phyloP scores from a whole-genome alignment of 2,888 invertebrate species.

The Macrostomum cliftonense region DNA sequence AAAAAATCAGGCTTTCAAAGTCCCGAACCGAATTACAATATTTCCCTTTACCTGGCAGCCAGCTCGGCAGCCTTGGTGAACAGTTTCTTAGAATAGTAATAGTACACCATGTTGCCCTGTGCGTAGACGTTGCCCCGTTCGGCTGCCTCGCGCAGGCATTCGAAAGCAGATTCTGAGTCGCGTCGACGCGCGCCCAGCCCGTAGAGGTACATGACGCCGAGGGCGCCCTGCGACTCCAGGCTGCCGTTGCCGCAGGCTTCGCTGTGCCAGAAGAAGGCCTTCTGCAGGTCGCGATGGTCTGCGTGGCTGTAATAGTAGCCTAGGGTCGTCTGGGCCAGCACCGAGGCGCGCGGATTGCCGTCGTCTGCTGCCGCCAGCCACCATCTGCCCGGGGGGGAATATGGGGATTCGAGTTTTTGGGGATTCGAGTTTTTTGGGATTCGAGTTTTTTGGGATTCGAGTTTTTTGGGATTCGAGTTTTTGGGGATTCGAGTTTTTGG shows the following conservation, averaged over 20 bases:
- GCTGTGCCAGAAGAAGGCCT: slow-evolving; percentile 36
- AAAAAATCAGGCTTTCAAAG: no score
- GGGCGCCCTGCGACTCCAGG: slow-evolving; percentile 36
- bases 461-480: no score
- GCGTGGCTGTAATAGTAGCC: slow-evolving; percentile 32
- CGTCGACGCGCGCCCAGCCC: slow-evolving; percentile 25
- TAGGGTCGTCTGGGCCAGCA: slow-evolving; percentile 31
- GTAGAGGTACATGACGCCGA: slow-evolving; percentile 35
- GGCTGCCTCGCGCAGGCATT: slow-evolving; percentile 30
- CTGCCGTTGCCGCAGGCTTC: slow-evolving; percentile 37
- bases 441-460: no score
- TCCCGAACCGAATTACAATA: no score
- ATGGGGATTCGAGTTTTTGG: neutral
- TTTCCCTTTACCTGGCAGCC: slow-evolving; percentile 27
- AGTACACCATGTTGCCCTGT: slow-evolving; percentile 32
- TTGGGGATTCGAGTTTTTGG: no score
- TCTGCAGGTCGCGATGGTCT: slow-evolving; percentile 21
- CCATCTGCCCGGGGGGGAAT: slow-evolving; percentile 9
- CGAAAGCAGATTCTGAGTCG: slow-evolving; percentile 25
- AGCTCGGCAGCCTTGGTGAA: slow-evolving; percentile 34
- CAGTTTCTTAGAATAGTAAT: slow-evolving; percentile 33
- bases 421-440: no score
- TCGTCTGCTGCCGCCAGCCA: slow-evolving; percentile 30
- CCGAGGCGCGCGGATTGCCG: slow-evolving; percentile 30
- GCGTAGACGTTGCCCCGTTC: slow-evolving; percentile 37